Evolutionary conservation across 1,140 invertebrate genomes (phyloP).

Genomic region (Ylistrum balloti): DNA sequence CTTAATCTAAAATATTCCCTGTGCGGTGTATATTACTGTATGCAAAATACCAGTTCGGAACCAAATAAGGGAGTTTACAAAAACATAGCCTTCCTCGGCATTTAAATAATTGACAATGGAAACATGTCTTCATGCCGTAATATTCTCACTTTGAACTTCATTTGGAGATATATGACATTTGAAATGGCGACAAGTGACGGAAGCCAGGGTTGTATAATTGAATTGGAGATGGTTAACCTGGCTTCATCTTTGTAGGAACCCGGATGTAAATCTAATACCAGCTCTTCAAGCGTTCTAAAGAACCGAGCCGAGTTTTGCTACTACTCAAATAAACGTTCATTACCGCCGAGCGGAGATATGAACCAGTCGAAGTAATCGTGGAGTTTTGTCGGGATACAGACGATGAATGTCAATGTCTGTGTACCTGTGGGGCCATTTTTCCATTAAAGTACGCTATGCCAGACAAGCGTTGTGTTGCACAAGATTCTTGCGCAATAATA

Average conservation of each 20-base stretch:
- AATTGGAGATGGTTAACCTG: conserved; percentile 29
- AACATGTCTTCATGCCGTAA: neutral
- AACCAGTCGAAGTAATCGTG: neutral
- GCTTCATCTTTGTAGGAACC: conserved; percentile 21
- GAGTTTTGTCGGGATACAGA: neutral
- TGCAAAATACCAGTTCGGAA: conserved; percentile 16
- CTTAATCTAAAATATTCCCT: neutral
- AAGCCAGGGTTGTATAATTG: neutral
- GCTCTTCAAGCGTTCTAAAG: conserved; percentile 24
- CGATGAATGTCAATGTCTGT: conserved; percentile 25
- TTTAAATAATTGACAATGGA: neutral
- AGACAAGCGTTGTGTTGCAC: conserved; percentile 14
- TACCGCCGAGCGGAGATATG: neutral
- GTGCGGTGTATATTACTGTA: neutral
- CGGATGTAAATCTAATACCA: conserved; percentile 22
- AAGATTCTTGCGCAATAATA: neutral
- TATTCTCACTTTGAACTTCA: conserved; percentile 32
- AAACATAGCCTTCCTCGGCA: neutral
- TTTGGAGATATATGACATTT: neutral
- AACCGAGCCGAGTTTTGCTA: neutral
- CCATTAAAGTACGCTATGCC: neutral
- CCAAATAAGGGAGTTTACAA: neutral
- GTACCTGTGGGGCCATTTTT: neutral
- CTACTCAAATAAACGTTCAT: conserved; percentile 35
- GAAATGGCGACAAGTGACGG: conserved; percentile 11